Base-by-base conservation (phyloP, 2,888 invertebrate genomes). In the Mesoligia furuncula region DNA sequence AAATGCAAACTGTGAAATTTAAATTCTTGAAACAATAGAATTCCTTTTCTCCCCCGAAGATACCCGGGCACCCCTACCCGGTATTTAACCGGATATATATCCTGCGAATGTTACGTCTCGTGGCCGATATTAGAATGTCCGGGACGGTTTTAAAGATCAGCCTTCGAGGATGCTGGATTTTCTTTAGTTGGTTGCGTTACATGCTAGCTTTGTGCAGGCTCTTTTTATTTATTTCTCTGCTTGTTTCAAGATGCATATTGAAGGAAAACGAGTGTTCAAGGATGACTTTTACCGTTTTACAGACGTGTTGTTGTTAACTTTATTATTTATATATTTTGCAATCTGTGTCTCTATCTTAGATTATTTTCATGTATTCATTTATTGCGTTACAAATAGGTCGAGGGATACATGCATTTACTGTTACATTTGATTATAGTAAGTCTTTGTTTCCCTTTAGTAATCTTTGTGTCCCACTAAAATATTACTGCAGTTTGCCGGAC, bases 51-150 rank as follows among this genome's bases (percentile, higher is more conserved):
- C 48, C 42, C 48, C 17, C 51, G 48, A 27, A 59, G 77, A 73
- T 86, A 80, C 64, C 80, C 78, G 88, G 79, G 79, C 88, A 88
- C 75, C 90, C 90, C 88, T 91, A 80, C 84, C 80, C 85, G 92
- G 93, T 92, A 91, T 92, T 92, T 92, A 92, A 91, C 87, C 89
- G 90, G 91, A 91, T 90, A 91, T 90, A 91, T 83, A 85, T 87
- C 84, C 85, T 82, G 84, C 67, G 70, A 84, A 75, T 83, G 83
- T 85, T 75, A 84, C 85, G 87, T 89, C 87, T 88, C 83, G 89
- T 85, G 86, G 84, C 85, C 88, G 87, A 92, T 93, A 93, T 93
- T 92, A 93, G 90, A 92, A 92, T 92, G 91, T 92, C 92, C 87
- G 84, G 83, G 84, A 51, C 70, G 83, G 82, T 85, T 88, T 81